Evolutionary conservation across 92 coral and sea anemone genomes (phyloP), one percentile per base, ranked within the genome.

Genomic region (Heteractis magnifica): DNA sequence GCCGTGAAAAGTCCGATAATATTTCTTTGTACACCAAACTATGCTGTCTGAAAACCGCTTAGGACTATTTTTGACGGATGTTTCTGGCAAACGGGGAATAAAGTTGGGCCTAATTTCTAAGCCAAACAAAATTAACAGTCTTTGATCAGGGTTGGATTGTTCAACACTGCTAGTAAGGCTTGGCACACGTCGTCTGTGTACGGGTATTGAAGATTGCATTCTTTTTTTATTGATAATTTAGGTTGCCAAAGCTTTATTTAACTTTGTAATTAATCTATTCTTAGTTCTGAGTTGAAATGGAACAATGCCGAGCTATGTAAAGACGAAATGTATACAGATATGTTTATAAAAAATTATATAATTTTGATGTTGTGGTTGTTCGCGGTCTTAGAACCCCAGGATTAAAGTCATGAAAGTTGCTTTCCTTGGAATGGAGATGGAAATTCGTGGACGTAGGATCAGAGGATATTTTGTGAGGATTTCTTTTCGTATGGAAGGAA

Each of bases 1-100:
- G 88, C 82, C 56, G 87, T 51, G 78, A 85, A 78, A 70, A 76
- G 23, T 19, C 19, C 16, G 84, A 68, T 68, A 81, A 78, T 52
- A 76, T 13, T 4, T 21, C 1, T 68, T 68, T 68, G 7, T 68
- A 1, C 21, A 7, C 73, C 44, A 15, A 68, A 4, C 5, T 64
- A 19, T 26, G 15, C 14, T 7, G 49, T 68, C 21, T 26, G 13
- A 13, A 20, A 5, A 10, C 21, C 8, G 11, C n/a, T 68, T 20
- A 10, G 9, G 49, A 34, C 44, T 68, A 44, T 44, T 68, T 71
- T 20, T 81, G 65, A 65, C 65, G 76, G 77, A 68, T 81, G 75
- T 80, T 18, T 34, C 9, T 44, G 6, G 44, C 51, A 23, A 80
- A 60, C 11, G 21, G 49, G 64, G 73, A 79, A 79, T 64, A 65